Evolutionary conservation across 2,797 vertebrate genomes (phyloP), one percentile per base, ranked within the genome.

Genomic region (Melanogrammus aeglefinus): DNA sequence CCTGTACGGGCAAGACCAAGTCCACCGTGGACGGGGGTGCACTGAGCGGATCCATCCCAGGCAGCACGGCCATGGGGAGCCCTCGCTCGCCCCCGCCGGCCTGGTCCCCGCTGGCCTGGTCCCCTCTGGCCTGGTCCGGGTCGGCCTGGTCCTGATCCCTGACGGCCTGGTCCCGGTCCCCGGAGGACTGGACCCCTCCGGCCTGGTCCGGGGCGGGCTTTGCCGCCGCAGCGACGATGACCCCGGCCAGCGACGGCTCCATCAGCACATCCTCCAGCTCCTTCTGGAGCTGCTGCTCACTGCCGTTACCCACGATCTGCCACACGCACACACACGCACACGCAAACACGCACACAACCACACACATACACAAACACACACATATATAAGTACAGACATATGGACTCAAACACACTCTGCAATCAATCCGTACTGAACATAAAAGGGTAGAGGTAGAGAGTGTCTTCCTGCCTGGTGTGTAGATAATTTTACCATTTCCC

Each of bases 251-350:
- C 8, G 63, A 6, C n/a, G 63, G 63, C 63, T 69, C 63, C 63
- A 69, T 69, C 24, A 69, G 63, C 14, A 69, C 63, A 69, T 69
- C 63, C 24, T 69, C 63, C 63, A 69, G 24, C 24, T 69, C 63
- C 63, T 69, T 69, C 63, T 69, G 63, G n/a, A 69, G 63, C 91
- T 99, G 96, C 93, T 98, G 98, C 80, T 99, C 98, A 78, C 97
- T 99, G 85, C 98, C 98, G 96, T 99, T 99, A 78, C 98, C 98
- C 90, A 99, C 96, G 83, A 99, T 99, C 98, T 99, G 88, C 87
- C 31, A 75, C 77, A 84, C 72, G 81, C 39, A 85, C 24, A 80
- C 72, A 73, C 41, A 82, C 36, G 74, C 51, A 79, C 6, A 75
- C 79, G 73, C 63, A 79, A 73, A 80, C 73, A 77, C 38, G 81